Evolutionary conservation across 2,113 vertebrate genomes (phyloP).

Genomic region (Paracanthobrama guichenoti): DNA sequence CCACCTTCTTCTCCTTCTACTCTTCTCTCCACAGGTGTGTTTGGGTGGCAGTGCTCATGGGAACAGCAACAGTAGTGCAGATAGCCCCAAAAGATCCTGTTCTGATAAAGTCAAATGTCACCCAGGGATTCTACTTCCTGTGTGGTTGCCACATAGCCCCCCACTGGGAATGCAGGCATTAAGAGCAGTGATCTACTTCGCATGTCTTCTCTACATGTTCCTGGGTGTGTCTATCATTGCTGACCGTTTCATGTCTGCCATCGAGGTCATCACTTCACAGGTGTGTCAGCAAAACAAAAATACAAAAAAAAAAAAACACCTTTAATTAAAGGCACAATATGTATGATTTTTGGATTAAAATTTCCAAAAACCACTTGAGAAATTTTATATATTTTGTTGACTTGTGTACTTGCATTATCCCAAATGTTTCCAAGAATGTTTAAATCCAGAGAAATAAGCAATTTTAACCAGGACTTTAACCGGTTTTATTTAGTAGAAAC

Average conservation of each 20-base stretch:
- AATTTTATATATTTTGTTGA: too few species aligned
- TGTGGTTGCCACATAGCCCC: slow-evolving; percentile 86
- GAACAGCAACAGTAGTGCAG: slow-evolving; percentile 47
- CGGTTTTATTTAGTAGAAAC: too few species aligned
- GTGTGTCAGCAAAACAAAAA: slow-evolving; percentile 61
- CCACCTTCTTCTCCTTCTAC: slow-evolving; percentile 53
- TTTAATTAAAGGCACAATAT: too few species aligned
- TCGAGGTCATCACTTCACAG: slow-evolving; percentile 97
- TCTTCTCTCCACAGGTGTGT: slow-evolving; percentile 47
- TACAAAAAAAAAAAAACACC: too few species aligned
- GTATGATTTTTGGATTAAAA: too few species aligned
- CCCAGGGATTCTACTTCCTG: slow-evolving; percentile 85
- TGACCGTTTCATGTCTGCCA: slow-evolving; percentile 96
- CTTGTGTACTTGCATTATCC: too few species aligned
- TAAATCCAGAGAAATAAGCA: too few species aligned
- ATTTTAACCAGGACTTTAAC: too few species aligned
- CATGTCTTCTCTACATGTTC: slow-evolving; percentile 92
- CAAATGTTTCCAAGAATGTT: too few species aligned
- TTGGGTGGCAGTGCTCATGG: not conserved
- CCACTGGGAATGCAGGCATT: slow-evolving; percentile 81
- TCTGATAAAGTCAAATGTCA: slow-evolving; percentile 73
- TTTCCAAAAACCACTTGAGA: too few species aligned
- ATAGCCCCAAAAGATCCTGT: slow-evolving; percentile 65
- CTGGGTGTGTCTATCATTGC: slow-evolving; percentile 94
- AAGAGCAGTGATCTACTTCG: slow-evolving; percentile 87